Conservation (phyloP, 1,140 invertebrate genomes). For the Homarus americanus region DNA sequence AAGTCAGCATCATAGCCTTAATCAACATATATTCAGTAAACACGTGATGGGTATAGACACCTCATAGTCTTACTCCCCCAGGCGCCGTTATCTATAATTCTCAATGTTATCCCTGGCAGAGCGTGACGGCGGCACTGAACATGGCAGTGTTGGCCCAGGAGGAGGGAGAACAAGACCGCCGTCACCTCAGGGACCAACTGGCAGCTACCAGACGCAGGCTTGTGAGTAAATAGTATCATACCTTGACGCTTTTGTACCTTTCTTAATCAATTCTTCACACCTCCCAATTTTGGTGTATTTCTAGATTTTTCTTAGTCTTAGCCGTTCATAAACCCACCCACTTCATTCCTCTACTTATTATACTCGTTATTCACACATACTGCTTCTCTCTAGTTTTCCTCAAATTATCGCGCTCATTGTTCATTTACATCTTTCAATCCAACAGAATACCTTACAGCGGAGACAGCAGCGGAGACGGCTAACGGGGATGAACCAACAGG, state of each 20-base stretch:
- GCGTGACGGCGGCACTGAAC: conserved; percentile 67
- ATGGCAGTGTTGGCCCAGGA: conserved; percentile 58
- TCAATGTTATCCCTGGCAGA: conserved; percentile 17
- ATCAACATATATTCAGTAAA: too few relatives aligned
- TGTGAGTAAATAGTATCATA: conserved; percentile 24
- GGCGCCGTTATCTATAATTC: too few relatives aligned
- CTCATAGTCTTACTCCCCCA: too few relatives aligned
- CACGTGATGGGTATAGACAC: too few relatives aligned
- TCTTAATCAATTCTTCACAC: background rate
- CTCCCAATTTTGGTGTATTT: too few relatives aligned
- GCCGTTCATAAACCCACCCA: too few relatives aligned
- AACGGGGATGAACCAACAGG: background rate
- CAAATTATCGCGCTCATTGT: too few relatives aligned
- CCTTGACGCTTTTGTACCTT: background rate
- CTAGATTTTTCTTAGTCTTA: too few relatives aligned
- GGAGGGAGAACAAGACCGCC: conserved; percentile 59
- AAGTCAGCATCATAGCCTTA: too few relatives aligned
- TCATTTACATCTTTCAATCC: too few relatives aligned
- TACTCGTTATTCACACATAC: background rate
- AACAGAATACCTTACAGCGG: background rate
- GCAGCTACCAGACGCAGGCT: conserved; percentile 49
- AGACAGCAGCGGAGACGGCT: background rate
- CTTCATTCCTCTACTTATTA: too few relatives aligned
- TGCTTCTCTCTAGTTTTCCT: background rate
- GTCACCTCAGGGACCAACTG: conserved; percentile 35